Conservation (phyloP, 30 jellyfish, hydroid and myxozoan species). For the Hydractinia echinata region DNA sequence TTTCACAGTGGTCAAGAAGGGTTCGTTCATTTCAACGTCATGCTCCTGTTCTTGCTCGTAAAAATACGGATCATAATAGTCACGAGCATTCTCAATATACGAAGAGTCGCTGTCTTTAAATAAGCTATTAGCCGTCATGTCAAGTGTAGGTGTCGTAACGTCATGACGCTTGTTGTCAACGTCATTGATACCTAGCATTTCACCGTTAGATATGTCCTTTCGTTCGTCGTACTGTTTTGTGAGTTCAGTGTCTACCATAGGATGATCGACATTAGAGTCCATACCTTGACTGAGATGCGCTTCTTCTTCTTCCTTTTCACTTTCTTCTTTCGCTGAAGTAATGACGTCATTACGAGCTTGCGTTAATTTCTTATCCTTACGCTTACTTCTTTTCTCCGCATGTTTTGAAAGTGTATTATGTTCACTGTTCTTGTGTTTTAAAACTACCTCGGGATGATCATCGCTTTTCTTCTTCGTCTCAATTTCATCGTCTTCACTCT, state of each 20-base stretch:
- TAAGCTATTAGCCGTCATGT: background rate
- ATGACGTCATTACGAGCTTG: conserved; percentile 30
- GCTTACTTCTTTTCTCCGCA: background rate
- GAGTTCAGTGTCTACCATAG: conserved; percentile 72
- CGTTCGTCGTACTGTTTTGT: conserved; percentile 63
- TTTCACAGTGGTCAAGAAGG: conserved; percentile 15
- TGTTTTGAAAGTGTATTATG: background rate
- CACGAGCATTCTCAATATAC: background rate
- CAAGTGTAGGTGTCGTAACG: background rate
- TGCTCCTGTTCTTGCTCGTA: background rate
- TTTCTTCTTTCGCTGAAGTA: background rate
- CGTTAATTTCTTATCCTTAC: conserved; percentile 12
- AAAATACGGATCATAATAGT: background rate
- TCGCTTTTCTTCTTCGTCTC: background rate
- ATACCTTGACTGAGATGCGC: conserved; percentile 55
- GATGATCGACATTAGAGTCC: conserved; percentile 89
- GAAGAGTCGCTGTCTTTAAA: conserved; percentile 5
- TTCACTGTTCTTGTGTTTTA: background rate
- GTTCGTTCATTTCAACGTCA: background rate
- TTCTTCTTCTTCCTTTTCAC: conserved; percentile 26
- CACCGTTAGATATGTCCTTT: conserved; percentile 74
- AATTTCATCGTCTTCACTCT: conserved; percentile 6
- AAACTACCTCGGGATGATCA: background rate
- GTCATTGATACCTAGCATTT: conserved; percentile 70
- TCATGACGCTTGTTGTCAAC: conserved; percentile 21